Base-by-base conservation (phyloP, 2,888 invertebrate species). In the Agrochola circellaris region DNA sequence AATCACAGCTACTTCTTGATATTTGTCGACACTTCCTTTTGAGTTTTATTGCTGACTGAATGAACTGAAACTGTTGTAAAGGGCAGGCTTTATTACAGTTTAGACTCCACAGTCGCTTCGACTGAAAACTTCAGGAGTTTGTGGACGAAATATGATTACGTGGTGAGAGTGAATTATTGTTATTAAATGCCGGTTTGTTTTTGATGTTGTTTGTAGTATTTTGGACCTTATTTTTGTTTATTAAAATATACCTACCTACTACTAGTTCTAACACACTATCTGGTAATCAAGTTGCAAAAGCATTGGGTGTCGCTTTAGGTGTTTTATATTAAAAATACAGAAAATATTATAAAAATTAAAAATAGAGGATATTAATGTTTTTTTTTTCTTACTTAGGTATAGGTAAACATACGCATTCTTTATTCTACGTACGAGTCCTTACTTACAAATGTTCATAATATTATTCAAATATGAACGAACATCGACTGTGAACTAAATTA, bases 11-110 rank as follows among this genome's bases (percentile, higher is more conserved):
- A 74, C 81, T 77, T 71, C 73, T 81, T 88, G 82, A 87, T 89
- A 87, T 89, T 89, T 88, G 86, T 87, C 81, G 85, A 79, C 85
- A 85, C 85, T 84, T 86, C 85, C 83, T 87, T 84, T 70, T 54
- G 65, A 87, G 86, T 88, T 90, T 89, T 90, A 91, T 87, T 90
- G 75, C 85, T 81, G 72, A 84, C 79, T 78, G 83, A 87, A 87
- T 85, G 86, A 85, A 77, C 82, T 84, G 73, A 61, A 87, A 88
- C 74, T 87, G 88, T 87, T 86, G 86, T 91, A 88, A 89, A 89
- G 86, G 86, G 83, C 68, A 81, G 79, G 56, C 42, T 85, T 89
- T 89, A 89, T 88, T 85, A 82, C 85, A 79, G 78, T 88, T 83
- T 56, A 61, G 71, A 79, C 65, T n/a, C 66, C 72, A 34, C 42